Base-by-base conservation (phyloP, 2,888 invertebrate genomes). In the Apodemia mormo region DNA sequence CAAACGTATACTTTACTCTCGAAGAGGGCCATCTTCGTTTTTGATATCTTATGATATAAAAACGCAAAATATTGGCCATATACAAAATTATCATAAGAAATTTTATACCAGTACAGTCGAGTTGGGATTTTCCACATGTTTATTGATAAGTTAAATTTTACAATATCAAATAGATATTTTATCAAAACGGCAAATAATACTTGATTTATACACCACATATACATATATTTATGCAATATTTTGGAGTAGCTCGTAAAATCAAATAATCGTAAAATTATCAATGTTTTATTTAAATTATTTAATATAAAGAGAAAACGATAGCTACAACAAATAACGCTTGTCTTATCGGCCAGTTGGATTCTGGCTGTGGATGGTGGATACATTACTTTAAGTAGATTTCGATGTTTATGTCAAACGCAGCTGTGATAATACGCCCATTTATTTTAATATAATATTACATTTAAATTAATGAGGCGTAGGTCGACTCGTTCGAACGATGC, bases 321-420 rank as follows among this genome's bases (percentile, higher is more conserved):
- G 49, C 30, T 12, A 33, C 29, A 58, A 30, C 58, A 61, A 83
- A 49, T 14, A 49, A 49, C 49, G 82, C 80, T 77, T 81, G 81
- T 82, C 81, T 87, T 86, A 89, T 89, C 88, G 83, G 75, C 70
- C 81, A 84, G 78, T 82, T 85, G 82, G 85, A 86, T 87, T 88
- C 83, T 81, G 80, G 82, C 82, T 71, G 73, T 68, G 72, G 73
- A 73, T 85, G 86, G 87, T 89, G 90, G 90, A 45, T 45, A 45
- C 90, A 91, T 91, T 91, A 91, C 87, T 88, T 90, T 86, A 90
- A 92, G 92, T 92, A 92, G 90, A 88, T 88, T 92, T 89, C 90
- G 86, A 90, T 92, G 92, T 92, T 89, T 88, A 83, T 87, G 92
- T 91, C 90, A 90, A 90, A 88, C 86, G 83, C 85, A 84, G 80